Evolutionary conservation across 2,113 vertebrate species (phyloP).

Genomic region (Oreochromis aureus): DNA sequence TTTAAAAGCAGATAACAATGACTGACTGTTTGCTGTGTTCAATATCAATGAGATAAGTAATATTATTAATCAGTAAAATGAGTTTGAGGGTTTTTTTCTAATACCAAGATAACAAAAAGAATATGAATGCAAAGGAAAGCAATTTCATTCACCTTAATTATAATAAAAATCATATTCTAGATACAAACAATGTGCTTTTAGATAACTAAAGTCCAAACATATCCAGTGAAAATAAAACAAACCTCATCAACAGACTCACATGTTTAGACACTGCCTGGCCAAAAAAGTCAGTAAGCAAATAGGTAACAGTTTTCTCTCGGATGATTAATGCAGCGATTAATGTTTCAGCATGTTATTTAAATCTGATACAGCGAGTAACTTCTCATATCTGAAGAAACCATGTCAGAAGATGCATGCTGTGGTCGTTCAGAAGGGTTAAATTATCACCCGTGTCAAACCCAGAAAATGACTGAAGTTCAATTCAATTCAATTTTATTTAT

Average conservation of each 20-base stretch:
- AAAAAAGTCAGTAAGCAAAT: background rate
- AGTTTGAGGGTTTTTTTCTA: accelerated
- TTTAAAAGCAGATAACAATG: background rate
- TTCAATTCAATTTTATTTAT: background rate
- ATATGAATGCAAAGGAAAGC: background rate
- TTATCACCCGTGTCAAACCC: background rate
- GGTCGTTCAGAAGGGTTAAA: background rate
- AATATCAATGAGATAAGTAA: background rate
- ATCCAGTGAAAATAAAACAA: background rate
- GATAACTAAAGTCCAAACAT: background rate
- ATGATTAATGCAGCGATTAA: background rate
- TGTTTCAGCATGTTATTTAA: background rate
- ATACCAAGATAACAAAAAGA: background rate
- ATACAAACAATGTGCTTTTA: background rate
- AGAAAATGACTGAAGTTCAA: background rate
- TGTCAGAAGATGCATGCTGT: background rate
- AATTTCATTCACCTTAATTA: background rate
- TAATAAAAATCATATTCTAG: background rate
- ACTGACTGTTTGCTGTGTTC: background rate
- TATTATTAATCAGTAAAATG: background rate
- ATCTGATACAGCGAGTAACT: background rate
- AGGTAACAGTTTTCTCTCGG: background rate
- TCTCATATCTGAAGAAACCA: background rate
- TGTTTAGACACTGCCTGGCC: background rate
- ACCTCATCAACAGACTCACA: background rate